phyloP scores from a whole-genome alignment of 1,140 invertebrate genomes.

The Neodiprion virginianus region DNA sequence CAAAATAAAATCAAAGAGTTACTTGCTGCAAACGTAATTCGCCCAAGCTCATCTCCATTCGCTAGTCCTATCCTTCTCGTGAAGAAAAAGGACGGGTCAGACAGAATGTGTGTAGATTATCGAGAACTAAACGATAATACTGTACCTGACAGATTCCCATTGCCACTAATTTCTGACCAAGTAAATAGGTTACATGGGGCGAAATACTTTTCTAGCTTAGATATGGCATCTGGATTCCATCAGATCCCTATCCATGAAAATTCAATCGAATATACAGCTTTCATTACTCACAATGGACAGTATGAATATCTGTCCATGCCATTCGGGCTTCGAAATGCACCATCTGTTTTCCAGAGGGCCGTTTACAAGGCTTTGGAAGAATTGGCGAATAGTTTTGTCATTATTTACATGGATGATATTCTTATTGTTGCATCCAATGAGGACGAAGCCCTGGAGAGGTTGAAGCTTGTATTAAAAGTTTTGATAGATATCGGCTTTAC shows the following conservation, averaged over 20 bases:
- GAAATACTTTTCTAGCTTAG: slow-evolving; percentile 49
- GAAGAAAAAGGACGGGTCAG: slow-evolving; percentile 40
- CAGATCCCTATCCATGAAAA: slow-evolving; percentile 53
- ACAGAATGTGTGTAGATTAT: slow-evolving; percentile 58
- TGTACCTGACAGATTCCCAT: too few relatives aligned
- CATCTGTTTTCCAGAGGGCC: slow-evolving; percentile 46
- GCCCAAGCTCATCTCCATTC: slow-evolving; percentile 33
- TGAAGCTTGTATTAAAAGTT: too few relatives aligned
- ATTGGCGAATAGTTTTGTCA: slow-evolving; percentile 7
- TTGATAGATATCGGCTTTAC: too few relatives aligned
- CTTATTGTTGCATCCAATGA: slow-evolving; percentile 27
- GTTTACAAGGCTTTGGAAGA: slow-evolving; percentile 17
- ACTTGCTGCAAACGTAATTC: slow-evolving; percentile 21
- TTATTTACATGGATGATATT: slow-evolving; percentile 32
- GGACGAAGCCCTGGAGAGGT: too few relatives aligned
- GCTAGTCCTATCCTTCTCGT: slow-evolving; percentile 31
- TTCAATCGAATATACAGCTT: slow-evolving; percentile 55
- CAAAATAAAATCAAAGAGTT: neutral
- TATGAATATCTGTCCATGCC: slow-evolving; percentile 35
- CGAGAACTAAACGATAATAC: slow-evolving; percentile 49
- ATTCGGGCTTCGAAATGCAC: slow-evolving; percentile 57
- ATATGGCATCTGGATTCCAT: slow-evolving; percentile 57
- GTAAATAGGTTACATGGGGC: slow-evolving; percentile 29
- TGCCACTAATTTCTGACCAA: too few relatives aligned
- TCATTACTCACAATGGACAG: slow-evolving; percentile 50